Conservation (phyloP, 1,140 invertebrate genomes). For the Papilio aristodemus region DNA sequence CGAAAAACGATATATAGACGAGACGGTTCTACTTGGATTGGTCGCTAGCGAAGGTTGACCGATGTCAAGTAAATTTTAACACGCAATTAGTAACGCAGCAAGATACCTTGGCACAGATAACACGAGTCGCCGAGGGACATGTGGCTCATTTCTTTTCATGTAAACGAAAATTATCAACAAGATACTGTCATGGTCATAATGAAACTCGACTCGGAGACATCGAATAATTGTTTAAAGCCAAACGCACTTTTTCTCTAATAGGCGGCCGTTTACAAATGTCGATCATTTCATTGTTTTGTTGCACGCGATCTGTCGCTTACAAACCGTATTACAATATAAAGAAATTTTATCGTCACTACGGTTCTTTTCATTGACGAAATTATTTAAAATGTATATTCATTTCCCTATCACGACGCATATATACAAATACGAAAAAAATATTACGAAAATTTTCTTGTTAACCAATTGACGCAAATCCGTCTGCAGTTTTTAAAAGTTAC, state of each 20-base stretch:
- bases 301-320: slow-evolving; percentile 63
- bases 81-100: slow-evolving; percentile 72
- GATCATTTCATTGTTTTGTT: slow-evolving; percentile 64
- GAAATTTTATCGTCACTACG: slow-evolving; percentile 46
- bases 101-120: slow-evolving; percentile 71
- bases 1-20: slow-evolving; percentile 26
- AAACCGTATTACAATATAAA: slow-evolving; percentile 43
- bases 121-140: slow-evolving; percentile 40
- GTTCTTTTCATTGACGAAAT: slow-evolving; percentile 51
- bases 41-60: slow-evolving; percentile 64
- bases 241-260: slow-evolving; percentile 55
- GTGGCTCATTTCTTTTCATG: slow-evolving; percentile 16
- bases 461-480: background rate
- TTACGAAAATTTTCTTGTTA: background rate
- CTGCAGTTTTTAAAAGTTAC: background rate
- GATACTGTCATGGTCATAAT: background rate
- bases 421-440: background rate
- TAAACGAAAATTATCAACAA: slow-evolving; percentile 8
- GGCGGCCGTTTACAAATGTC: slow-evolving; percentile 45
- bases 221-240: slow-evolving; percentile 50
- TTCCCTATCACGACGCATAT: slow-evolving; percentile 32
- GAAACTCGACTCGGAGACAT: slow-evolving; percentile 30
- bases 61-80: slow-evolving; percentile 78
- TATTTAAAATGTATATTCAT: slow-evolving; percentile 42
- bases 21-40: slow-evolving; percentile 43